Evolutionary conservation across 2,797 vertebrate species (phyloP), one percentile per base, ranked within the genome.

Genomic region (Sandelia bainsii): DNA sequence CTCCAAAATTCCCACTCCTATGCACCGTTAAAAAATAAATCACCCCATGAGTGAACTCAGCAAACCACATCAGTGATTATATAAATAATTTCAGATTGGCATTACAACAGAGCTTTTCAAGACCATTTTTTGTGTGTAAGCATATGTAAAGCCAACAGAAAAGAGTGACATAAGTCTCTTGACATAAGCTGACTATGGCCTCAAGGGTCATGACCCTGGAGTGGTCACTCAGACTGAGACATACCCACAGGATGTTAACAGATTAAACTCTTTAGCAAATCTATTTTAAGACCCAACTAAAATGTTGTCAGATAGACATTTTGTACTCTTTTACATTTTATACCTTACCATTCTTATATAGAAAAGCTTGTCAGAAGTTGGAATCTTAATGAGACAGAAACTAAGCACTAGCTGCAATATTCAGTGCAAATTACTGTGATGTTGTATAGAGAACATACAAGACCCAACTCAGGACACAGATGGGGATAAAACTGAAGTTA

Each of bases 181-280:
- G 60, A 65, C 85, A 91, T 91, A 86, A 91, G 73, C 80, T 1
- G 62, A 72, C 84, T 66, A 39, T 19, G 72, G 69, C 50, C 87
- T 75, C 71, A 39, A 44, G 69, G 85, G 85, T 85, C 84, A n/a
- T 72, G 81, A 88, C 82, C 84, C 73, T 57, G 14, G 20, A 79
- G 81, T 83, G 81, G 78, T 81, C 78, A 76, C 70, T 85, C 81
- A 75, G 69, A 82, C 80, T 34, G 72, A 80, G 76, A 79, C 75
- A 83, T 65, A 80, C 66, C 86, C 79, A 75, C 62, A 84, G 62
- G 77, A 88, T 90, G 87, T 91, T 84, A 86, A 75, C 83, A 83
- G 84, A 89, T 87, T 82, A 89, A 77, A 80, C 86, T 90, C 73
- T 85, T 89, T 87, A 89, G 82, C 66, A 73, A 86, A 78, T 78